Base-by-base conservation (phyloP, 2,797 vertebrate genomes). In the Danio albolineatus region DNA sequence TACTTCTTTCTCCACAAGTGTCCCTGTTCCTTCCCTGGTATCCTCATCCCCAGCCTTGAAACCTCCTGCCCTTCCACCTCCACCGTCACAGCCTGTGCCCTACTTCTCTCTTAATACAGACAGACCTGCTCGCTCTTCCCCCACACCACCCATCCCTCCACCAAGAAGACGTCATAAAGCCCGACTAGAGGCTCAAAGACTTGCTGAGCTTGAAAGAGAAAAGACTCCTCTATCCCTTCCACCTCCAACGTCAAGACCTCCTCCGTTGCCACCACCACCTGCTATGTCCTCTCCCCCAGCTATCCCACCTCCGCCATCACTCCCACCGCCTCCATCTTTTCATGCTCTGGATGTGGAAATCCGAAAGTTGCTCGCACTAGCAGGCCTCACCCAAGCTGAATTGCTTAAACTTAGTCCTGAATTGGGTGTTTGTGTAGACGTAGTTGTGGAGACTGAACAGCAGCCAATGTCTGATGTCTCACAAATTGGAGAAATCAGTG, bases 361-460 rank as follows among this genome's bases (percentile, higher is more conserved):
- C 62, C 91, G 70, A 12, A 94, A 94, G 83, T 87, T 95, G 8
- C 81, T 95, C 46, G 92, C 94, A 84, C 89, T 95, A 2, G 94
- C 94, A 6, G 94, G 94, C 36, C 79, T 95, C 83, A 94, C 94
- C 39, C 94, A 94, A 87, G 94, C 93, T 0, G 94, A 95, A 87
- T 91, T 95, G 73, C 92, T 94, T 51, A 93, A 93, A 82, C 92
- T 95, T 80, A 95, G 94, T 86, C 94, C 94, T 0, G 94, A 94
- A 87, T 90, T 94, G 4, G 89, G 94, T 0, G 93, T 91, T 61
- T 95, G 93, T 57, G 91, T 94, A 65, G 84, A 85, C 9, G 82
- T 73, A 10, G 79, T 83, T 14, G 71, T 84, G 76, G 90, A 91
- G 10, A 91, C 93, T 36, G 90, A 71, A 39, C 86, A 88, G 12